These are phyloP conservation scores for Magallana ariakensis DNA, from an alignment of 1,140 invertebrate genomes.

Conservation along the genomic window DNA sequence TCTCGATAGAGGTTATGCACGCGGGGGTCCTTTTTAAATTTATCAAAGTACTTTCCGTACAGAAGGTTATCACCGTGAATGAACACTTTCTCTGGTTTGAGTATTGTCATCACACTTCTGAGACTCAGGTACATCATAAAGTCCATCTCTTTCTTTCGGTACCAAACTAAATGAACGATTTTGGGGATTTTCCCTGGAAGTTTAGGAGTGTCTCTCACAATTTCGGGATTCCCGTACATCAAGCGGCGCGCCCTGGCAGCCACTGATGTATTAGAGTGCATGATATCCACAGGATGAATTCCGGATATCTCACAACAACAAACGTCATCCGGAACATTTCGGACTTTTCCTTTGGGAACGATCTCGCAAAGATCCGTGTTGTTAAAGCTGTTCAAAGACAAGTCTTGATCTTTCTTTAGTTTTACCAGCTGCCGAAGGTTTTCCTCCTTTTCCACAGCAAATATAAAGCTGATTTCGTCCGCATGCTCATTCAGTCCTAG, in stretches of 20 bases:
- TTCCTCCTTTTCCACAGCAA: slow-evolving; percentile 40
- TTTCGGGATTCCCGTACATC: slow-evolving; percentile 50
- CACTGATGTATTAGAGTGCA: slow-evolving; percentile 54
- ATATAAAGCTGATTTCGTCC: slow-evolving; percentile 47
- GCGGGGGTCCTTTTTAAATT: slow-evolving; percentile 60
- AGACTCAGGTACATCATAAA: slow-evolving; percentile 73
- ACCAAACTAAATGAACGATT: slow-evolving; percentile 73
- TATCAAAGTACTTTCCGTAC: slow-evolving; percentile 65
- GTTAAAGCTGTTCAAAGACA: slow-evolving; percentile 24
- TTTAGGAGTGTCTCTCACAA: slow-evolving; percentile 30
- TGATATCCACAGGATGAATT: slow-evolving; percentile 54
- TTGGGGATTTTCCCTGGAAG: slow-evolving; percentile 67
- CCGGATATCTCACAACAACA: slow-evolving; percentile 44
- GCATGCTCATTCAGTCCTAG: slow-evolving; percentile 47
- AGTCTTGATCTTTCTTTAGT: slow-evolving; percentile 36
- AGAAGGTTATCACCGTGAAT: slow-evolving; percentile 68
- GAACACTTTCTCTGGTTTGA: slow-evolving; percentile 69
- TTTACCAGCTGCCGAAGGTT: slow-evolving; percentile 36
- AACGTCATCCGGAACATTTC: not conserved
- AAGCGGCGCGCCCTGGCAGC: slow-evolving; percentile 49
- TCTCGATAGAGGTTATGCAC: slow-evolving; percentile 66
- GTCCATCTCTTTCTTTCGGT: slow-evolving; percentile 60
- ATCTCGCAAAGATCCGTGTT: slow-evolving; percentile 37
- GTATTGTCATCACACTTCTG: slow-evolving; percentile 67
- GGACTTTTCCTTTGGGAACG: not conserved